phyloP scores from a whole-genome alignment of 92 coral and sea anemone genomes.

The Nematostella vectensis region DNA sequence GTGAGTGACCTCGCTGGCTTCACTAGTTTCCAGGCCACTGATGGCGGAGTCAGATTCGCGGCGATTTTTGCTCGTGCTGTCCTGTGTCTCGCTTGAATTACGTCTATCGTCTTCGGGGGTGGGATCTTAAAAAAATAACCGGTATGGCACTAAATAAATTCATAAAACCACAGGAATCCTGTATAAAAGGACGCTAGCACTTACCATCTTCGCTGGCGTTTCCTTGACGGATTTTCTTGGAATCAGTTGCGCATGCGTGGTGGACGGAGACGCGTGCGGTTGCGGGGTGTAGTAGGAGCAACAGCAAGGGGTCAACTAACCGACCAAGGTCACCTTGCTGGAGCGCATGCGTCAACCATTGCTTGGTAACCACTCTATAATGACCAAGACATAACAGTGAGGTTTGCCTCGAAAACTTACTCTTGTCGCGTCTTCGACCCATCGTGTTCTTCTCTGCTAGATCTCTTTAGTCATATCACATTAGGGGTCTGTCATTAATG shows the following conservation, averaged over 20 bases:
- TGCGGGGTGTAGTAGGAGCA: constrained; percentile 85
- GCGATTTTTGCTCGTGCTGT: not conserved
- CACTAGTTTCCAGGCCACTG: constrained; percentile 2
- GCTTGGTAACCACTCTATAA: constrained; percentile 68
- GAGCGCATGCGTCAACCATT: constrained; percentile 95
- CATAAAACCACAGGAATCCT: no score
- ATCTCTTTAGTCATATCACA: no score
- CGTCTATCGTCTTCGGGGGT: constrained; percentile 1
- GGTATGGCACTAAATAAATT: no score
- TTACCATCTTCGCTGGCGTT: no score
- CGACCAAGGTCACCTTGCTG: constrained; percentile 99
- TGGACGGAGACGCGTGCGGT: constrained; percentile 80
- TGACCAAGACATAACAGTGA: not conserved
- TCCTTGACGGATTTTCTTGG: not conserved
- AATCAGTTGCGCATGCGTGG: constrained; percentile 41
- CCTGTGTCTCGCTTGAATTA: no score
- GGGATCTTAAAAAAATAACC: no score
- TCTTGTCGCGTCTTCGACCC: no score
- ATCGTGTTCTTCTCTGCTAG: no score
- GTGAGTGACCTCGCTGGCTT: constrained; percentile 20
- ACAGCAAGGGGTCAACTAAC: constrained; percentile 74
- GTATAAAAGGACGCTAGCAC: no score
- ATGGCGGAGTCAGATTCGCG: not conserved
- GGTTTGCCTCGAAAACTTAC: no score
- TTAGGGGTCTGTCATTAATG: not conserved